phyloP scores from a whole-genome alignment of 37 sponge, comb jelly and placozoan species.

The Halichondria panicea region DNA sequence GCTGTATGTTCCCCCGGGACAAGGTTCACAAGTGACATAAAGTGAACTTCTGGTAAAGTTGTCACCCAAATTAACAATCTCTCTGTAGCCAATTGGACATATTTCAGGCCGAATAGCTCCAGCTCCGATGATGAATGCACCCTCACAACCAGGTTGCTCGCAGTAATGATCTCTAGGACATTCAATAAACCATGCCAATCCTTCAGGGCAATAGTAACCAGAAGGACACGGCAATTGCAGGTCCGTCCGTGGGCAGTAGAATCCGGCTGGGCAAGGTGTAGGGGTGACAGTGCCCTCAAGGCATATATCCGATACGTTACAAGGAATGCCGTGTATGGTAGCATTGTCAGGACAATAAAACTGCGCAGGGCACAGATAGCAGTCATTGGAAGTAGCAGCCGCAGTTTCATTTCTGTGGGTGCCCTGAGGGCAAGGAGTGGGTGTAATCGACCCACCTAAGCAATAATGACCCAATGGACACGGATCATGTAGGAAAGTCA shows the following conservation, averaged over 20 bases:
- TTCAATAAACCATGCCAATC: not conserved
- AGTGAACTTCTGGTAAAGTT: constrained; percentile 6
- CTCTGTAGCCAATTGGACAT: not conserved
- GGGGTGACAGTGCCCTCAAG: not conserved
- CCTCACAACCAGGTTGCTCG: not conserved
- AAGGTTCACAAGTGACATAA: not conserved
- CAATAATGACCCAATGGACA: constrained; percentile 7
- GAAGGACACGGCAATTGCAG: not conserved
- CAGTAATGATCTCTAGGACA: not conserved
- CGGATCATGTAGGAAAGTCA: not conserved
- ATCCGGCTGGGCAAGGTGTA: not conserved
- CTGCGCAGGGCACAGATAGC: not conserved
- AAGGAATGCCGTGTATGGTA: constrained; percentile 11
- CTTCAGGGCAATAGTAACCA: constrained; percentile 7
- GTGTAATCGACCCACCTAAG: not conserved
- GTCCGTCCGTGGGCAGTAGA: not conserved
- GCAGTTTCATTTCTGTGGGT: constrained; percentile 3
- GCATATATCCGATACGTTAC: not conserved
- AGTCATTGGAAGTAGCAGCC: not conserved
- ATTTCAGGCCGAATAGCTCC: not conserved
- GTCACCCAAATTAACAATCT: not conserved
- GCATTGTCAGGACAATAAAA: constrained; percentile 10
- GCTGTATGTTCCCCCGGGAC: constrained; percentile 14
- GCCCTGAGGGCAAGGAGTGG: not conserved
- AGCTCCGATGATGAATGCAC: not conserved